Base-by-base conservation (phyloP, 2,797 vertebrate species). In the Orestias chungarensis region DNA sequence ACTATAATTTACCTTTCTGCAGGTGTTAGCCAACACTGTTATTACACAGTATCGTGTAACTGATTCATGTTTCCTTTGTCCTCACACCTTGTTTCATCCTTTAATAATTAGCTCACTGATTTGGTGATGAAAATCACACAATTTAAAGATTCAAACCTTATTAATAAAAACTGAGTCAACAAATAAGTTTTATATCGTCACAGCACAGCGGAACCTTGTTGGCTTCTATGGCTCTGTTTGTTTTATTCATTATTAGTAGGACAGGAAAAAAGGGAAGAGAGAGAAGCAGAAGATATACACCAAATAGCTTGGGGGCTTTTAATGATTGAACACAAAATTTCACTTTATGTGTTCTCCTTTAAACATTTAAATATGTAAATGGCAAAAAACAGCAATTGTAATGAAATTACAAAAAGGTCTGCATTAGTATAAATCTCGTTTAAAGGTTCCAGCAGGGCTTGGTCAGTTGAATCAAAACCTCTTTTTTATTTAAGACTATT, bases 1-100 rank as follows among this genome's bases (percentile, higher is more conserved):
- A 29, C 46, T 72, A 47, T 72, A 46, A 81, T 76, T 81, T 50
- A 40, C 64, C 81, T 72, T 75, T 73, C 62, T 80, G 49, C 49
- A 38, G 27, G 18, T 52, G 25, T 55, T 75, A 23, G 55, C 31
- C 57, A 61, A 70, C 18, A 65, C n/a, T 52, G 74, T 68, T 35
- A 66, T 66, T 52, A 43, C 38, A 76, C 40, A 64, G 29, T 9
- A 29, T 59, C 35, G 14, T 38, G 6, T 12, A 38, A 40, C 33
- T 38, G 57, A 61, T 55, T 71, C 35, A 72, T 72, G 31, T 0
- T 2, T 23, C 18, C 52, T 67, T 25, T 57, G 17, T 17, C 29
- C 15, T 65, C 12, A 33, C 52, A 44, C 12, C 31, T 66, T 11
- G 6, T 31, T 38, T 68, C 68, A 62, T 73, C 18, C 69, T 68